Conservation (phyloP, 2,888 invertebrate species). For the Morinoia aosen region DNA sequence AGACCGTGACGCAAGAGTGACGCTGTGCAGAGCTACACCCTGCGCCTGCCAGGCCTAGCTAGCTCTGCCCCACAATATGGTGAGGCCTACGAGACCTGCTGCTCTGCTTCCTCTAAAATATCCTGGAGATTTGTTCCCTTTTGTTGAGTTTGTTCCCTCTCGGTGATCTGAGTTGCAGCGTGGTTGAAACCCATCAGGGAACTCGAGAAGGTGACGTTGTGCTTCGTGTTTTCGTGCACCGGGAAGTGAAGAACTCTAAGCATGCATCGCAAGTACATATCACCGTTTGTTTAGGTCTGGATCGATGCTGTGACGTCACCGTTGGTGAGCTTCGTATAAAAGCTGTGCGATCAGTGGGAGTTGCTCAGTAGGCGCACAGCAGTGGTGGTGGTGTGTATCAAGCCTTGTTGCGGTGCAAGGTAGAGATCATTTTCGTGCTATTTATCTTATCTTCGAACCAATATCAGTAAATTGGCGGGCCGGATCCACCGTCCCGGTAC, state of each 20-base stretch:
- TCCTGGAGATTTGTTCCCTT: no score
- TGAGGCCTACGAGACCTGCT: not conserved
- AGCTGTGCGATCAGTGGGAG: constrained; percentile 1
- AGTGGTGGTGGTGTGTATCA: not conserved
- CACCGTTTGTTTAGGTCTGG: constrained; percentile 23
- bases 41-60: not conserved
- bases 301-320: constrained; percentile 49
- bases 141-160: no score
- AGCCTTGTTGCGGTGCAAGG: not conserved
- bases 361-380: constrained; percentile 26
- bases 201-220: not conserved
- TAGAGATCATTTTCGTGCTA: not conserved
- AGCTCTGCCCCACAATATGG: not conserved
- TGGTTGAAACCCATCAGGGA: no score
- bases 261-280: not conserved
- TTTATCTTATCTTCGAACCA: not conserved
- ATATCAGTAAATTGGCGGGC: constrained; percentile 33
- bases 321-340: not conserved
- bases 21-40: not conserved
- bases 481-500: not conserved
- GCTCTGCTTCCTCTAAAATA: not conserved
- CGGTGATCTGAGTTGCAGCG: no score
- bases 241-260: not conserved
- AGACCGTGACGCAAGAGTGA: not conserved
- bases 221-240: not conserved